phyloP scores from a whole-genome alignment of 2,797 vertebrate genomes.

The Champsocephalus gunnari region DNA sequence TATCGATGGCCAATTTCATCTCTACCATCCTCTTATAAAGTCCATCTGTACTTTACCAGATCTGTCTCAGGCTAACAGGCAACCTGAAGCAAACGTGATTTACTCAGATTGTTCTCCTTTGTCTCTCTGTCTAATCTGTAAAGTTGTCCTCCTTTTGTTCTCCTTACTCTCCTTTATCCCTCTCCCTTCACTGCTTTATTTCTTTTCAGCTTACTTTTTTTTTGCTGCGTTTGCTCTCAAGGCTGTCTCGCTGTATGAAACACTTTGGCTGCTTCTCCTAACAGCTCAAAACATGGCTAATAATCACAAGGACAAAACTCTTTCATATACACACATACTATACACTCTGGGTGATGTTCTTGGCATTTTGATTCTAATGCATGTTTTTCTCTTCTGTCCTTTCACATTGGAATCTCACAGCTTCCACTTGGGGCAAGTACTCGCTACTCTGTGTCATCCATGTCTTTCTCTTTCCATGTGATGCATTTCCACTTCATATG shows the following conservation, averaged over 20 bases:
- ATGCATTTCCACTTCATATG: slow-evolving; percentile 9
- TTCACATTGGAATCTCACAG: slow-evolving; percentile 85
- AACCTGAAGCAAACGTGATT: slow-evolving; percentile 8
- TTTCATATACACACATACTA: neutral
- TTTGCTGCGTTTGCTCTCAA: slow-evolving; percentile 26
- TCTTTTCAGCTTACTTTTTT: slow-evolving; percentile 7
- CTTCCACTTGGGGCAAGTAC: slow-evolving; percentile 93
- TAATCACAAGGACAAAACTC: slow-evolving; percentile 23
- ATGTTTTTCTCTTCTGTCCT: slow-evolving; percentile 72
- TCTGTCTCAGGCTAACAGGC: neutral
- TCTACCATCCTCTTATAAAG: neutral
- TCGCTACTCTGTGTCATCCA: slow-evolving; percentile 69
- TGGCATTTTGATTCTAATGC: slow-evolving; percentile 61
- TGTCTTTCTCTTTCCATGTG: neutral
- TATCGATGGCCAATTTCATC: slow-evolving; percentile 5
- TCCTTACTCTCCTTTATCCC: slow-evolving; percentile 27
- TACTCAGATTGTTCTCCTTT: slow-evolving; percentile 10
- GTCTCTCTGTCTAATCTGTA: slow-evolving; percentile 71
- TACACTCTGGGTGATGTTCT: neutral
- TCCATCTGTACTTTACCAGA: neutral
- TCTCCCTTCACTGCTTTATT: neutral
- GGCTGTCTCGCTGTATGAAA: slow-evolving; percentile 9
- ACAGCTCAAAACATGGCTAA: slow-evolving; percentile 23
- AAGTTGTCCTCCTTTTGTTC: slow-evolving; percentile 51
- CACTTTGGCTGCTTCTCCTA: slow-evolving; percentile 22